These are phyloP conservation scores for Dryococelus australis DNA, from an alignment of 2,888 invertebrate species.

Conservation along the genomic window DNA sequence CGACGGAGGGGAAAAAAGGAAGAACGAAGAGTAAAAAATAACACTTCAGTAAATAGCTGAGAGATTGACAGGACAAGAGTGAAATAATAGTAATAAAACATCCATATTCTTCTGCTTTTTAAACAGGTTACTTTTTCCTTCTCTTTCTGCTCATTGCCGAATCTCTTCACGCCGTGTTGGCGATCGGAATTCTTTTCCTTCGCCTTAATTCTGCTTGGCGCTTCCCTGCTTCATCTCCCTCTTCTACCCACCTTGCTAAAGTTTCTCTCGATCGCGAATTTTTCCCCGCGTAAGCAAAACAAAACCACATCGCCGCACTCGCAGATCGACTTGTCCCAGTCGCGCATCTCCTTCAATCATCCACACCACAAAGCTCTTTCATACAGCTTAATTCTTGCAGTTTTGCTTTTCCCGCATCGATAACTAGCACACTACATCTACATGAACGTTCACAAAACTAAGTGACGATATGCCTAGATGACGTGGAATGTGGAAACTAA, in stretches of 20 bases:
- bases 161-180: slow-evolving; percentile 33
- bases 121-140: slow-evolving; percentile 30
- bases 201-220: background rate
- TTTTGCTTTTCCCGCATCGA: too few relatives aligned
- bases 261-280: background rate
- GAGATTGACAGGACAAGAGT: slow-evolving; percentile 45
- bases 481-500: too few relatives aligned
- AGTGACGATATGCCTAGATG: too few relatives aligned
- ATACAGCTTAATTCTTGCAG: too few relatives aligned
- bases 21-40: slow-evolving; percentile 41
- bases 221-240: background rate
- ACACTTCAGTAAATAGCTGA: slow-evolving; percentile 47
- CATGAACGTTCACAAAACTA: too few relatives aligned
- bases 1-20: slow-evolving; percentile 23
- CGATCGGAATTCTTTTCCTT: slow-evolving; percentile 23
- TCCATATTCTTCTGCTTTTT: slow-evolving; percentile 40
- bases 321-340: too few relatives aligned
- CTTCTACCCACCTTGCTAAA: background rate
- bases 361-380: too few relatives aligned
- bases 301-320: background rate
- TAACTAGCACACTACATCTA: too few relatives aligned
- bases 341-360: too few relatives aligned
- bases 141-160: slow-evolving; percentile 32
- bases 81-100: slow-evolving; percentile 35
- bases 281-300: background rate